Evolutionary conservation across 1,140 invertebrate genomes (phyloP).

Genomic region (Watersipora subatra): DNA sequence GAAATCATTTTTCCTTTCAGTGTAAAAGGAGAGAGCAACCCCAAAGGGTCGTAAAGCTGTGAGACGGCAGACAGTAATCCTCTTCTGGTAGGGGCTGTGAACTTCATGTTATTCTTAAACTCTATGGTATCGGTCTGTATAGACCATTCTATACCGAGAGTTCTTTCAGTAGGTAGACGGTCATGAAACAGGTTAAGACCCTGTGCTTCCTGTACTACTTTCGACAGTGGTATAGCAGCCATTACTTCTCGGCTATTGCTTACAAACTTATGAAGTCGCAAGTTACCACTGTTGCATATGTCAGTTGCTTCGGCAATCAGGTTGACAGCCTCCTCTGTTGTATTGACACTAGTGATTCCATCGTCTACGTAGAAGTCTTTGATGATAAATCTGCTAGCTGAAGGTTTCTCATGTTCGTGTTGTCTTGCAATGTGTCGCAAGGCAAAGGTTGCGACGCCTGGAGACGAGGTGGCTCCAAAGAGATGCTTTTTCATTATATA

Average conservation of each 20-base stretch:
- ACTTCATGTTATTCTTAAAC: neutral
- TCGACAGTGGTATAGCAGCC: neutral
- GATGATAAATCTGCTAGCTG: neutral
- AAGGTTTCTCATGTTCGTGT: neutral
- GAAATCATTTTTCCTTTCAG: neutral
- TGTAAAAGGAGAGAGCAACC: neutral
- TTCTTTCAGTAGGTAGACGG: neutral
- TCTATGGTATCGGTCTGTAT: neutral
- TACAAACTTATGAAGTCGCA: neutral
- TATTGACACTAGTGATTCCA: neutral
- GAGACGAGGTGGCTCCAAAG: conserved; percentile 8
- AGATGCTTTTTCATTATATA: conserved; percentile 10
- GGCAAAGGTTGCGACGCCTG: conserved; percentile 7
- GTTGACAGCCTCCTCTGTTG: neutral
- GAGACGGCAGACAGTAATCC: neutral
- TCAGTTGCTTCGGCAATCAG: neutral
- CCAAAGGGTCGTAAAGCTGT: neutral
- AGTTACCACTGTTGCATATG: neutral
- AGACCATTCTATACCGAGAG: neutral
- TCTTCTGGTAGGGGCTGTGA: neutral
- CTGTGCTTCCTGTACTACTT: neutral
- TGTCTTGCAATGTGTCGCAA: neutral
- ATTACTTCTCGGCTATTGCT: neutral
- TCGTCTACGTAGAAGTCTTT: conserved; percentile 5
- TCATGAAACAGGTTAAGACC: neutral